These are phyloP conservation scores for Marmota flaviventris DNA, from an alignment of 2,113 vertebrate species.

Conservation along the genomic window DNA sequence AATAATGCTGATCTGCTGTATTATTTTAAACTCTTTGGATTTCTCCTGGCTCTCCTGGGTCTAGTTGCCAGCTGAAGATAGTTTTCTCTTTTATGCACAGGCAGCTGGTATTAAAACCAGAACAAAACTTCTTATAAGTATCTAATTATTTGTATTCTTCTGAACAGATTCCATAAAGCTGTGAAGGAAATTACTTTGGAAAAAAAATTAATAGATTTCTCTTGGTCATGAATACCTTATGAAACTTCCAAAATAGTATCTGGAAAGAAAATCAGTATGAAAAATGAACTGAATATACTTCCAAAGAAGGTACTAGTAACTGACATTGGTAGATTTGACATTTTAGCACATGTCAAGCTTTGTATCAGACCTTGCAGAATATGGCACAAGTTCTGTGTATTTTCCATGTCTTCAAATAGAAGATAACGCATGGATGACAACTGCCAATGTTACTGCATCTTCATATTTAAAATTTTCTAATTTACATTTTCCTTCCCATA, in stretches of 20 bases:
- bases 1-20: not conserved
- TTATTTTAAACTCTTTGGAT: not conserved
- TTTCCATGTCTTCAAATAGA: slow-evolving; percentile 68
- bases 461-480: slow-evolving; percentile 67
- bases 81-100: not conserved
- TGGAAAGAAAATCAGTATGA: slow-evolving; percentile 16
- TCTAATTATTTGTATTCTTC: slow-evolving; percentile 1
- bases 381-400: not conserved
- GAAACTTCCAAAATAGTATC: slow-evolving; percentile 36
- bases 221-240: slow-evolving; percentile 46
- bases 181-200: not conserved
- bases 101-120: not conserved
- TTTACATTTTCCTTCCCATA: slow-evolving; percentile 73
- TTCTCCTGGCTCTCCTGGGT: not conserved
- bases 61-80: not conserved
- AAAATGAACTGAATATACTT: slow-evolving; percentile 1
- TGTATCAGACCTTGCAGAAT: slow-evolving; percentile 64
- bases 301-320: slow-evolving; percentile 18
- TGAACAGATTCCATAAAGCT: not conserved
- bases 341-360: slow-evolving; percentile 70
- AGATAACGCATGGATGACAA: slow-evolving; percentile 63
- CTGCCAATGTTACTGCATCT: slow-evolving; percentile 66
- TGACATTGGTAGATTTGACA: slow-evolving; percentile 61
- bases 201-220: slow-evolving; percentile 33
- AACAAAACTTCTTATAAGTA: not conserved